These are phyloP conservation scores for Actinia equina DNA, from an alignment of 64 coral and sea anemone genomes.

Conservation along the genomic window DNA sequence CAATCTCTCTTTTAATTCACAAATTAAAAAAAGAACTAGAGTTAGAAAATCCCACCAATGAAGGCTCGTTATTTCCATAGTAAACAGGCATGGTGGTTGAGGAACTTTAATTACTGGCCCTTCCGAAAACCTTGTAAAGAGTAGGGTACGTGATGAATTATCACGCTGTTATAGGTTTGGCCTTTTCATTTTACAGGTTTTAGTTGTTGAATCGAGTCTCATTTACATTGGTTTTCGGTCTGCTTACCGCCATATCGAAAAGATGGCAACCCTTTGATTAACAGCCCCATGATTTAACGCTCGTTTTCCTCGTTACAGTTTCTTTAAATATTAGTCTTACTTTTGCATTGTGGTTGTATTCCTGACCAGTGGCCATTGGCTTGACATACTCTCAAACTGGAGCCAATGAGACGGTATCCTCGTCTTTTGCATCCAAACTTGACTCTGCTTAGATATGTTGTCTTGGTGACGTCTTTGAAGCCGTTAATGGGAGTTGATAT, in stretches of 20 bases:
- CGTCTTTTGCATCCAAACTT: constrained; percentile 39
- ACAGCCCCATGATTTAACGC: too few relatives aligned
- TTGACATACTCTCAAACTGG: constrained; percentile 34
- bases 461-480: constrained; percentile 31
- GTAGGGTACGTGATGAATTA: too few relatives aligned
- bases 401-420: constrained; percentile 44
- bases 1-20: not conserved
- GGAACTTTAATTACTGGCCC: too few relatives aligned
- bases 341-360: constrained; percentile 19
- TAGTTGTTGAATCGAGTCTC: too few relatives aligned
- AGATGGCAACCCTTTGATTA: too few relatives aligned
- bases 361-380: constrained; percentile 60
- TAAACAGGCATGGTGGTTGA: too few relatives aligned
- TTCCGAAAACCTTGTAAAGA: too few relatives aligned
- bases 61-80: not conserved
- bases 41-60: not conserved
- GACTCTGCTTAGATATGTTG: constrained; percentile 14
- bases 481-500: constrained; percentile 38
- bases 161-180: too few relatives aligned
- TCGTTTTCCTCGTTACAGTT: too few relatives aligned
- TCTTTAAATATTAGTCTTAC: constrained; percentile 15
- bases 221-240: too few relatives aligned
- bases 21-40: not conserved
- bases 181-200: too few relatives aligned
- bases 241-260: too few relatives aligned